Base-by-base conservation (phyloP, 2,113 vertebrate genomes). In the Seriola quinqueradiata region DNA sequence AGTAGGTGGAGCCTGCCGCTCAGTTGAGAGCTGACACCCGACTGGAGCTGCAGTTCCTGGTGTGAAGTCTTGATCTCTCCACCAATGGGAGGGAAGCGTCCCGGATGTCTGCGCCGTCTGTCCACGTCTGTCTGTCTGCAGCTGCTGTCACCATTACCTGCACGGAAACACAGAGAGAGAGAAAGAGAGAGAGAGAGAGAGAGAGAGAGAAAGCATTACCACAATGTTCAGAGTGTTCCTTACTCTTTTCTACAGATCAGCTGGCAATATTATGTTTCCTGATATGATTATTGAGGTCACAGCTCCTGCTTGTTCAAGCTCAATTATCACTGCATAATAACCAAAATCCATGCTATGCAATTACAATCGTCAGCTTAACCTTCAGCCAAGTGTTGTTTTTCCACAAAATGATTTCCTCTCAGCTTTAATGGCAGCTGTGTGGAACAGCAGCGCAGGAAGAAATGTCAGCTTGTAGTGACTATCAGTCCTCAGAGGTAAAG, bases 111-210 rank as follows among this genome's bases (percentile, higher is more conserved):
- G 72, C 46, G 64, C 81, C 58, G 77, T 89, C 77, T 84, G 83
- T 91, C 90, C 91, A 78, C 63, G 89, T 42, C 40, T 42, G 85
- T 89, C 65, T 82, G 86, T 82, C 87, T 80, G 60, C 82, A 79
- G 90, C 86, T 82, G 78, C 71, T 90, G 77, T 93, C 89, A 94
- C 87, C 94, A 92, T 95, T 95, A 92, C 94, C 95, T 95, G n/a
- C 10, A 66, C 44, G 46, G 8, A 75, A 23, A 75, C 19, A 77
- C 21, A 76, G 11, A 72, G 36, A 54, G 16, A 67, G 6, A 28
- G 28, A 28, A 2, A 28, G 28, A 28, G 2, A 28, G 28, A 28
- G 28, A 28, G 28, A 28, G 28, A 28, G 28, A 58, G 14, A 65
- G 16, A 40, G 14, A 52, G 8, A 50, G 5, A 50, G 16, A 52